A percentile compares a stretch with the other conserved stretches of the same genome.
Conservation (phyloP, 2,888 invertebrate genomes). For the Chromoteleia sp. region DNA sequence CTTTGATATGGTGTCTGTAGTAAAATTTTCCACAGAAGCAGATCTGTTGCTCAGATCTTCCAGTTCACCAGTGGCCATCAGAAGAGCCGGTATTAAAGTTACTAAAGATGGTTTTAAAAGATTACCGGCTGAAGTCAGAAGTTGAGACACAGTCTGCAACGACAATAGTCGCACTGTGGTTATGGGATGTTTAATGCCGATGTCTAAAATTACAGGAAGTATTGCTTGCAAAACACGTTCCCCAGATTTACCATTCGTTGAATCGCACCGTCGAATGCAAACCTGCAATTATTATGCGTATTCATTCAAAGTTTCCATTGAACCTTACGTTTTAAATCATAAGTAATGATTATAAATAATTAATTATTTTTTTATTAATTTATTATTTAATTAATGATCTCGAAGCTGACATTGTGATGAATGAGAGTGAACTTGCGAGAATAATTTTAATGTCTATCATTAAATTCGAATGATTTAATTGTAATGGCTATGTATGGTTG, state of each 20-base stretch:
- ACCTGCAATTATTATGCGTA: constrained; percentile 85
- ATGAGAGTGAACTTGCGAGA: too few relatives aligned
- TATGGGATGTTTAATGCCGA: constrained; percentile 92
- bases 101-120: constrained; percentile 93
- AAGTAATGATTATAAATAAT: too few relatives aligned
- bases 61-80: constrained; percentile 94
- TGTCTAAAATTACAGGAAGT: constrained; percentile 92
- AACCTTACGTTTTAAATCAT: too few relatives aligned
- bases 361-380: too few relatives aligned
- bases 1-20: constrained; percentile 94
- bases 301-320: too few relatives aligned
- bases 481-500: too few relatives aligned
- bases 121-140: constrained; percentile 92
- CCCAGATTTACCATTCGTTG: constrained; percentile 90
- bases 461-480: too few relatives aligned
- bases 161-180: constrained; percentile 92
- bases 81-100: constrained; percentile 92
- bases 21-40: constrained; percentile 92
- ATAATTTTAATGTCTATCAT: too few relatives aligned
- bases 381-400: too few relatives aligned
- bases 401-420: too few relatives aligned
- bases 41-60: constrained; percentile 88
- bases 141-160: constrained; percentile 93
- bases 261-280: constrained; percentile 90
- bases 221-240: constrained; percentile 90